Evolutionary conservation across 1,140 invertebrate species (phyloP), one percentile per base, ranked within the genome.

Genomic region (Parasteatoda tepidariorum): DNA sequence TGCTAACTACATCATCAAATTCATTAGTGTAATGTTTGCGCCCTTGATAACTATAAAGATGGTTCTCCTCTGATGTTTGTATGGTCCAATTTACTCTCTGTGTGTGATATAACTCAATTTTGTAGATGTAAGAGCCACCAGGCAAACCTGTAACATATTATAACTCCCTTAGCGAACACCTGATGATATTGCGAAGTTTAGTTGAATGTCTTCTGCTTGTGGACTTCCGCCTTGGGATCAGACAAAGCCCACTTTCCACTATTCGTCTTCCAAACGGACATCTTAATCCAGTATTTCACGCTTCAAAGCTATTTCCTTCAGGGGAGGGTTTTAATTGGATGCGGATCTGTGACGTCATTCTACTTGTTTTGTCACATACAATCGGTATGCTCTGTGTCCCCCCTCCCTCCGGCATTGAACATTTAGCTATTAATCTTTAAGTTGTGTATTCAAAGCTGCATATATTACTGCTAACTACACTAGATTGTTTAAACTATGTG

Each of bases 271-370:
- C 13, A 57, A 55, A 68, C 62, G 64, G 64, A 79, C 75, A 68
- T 68, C 64, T 79, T 79, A 79, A 79, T 76, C 74, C 74, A 24
- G 30, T 38, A 41, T 34, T 76, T 76, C 61, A 76, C 74, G 74
- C 74, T 66, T 38, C 74, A 64, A 31, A 34, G 75, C n/a, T 34
- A 41, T 57, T 79, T 79, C 75, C 75, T 76, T 31, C 26, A 67
- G 48, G 48, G 33, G 31, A 68, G 75, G 64, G 33, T 67, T 79
- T 79, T 67, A 79, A 79, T 79, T 79, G 75, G 75, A 79, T 79
- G 75, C 64, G 64, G 75, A 79, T 79, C 75, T 33, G 64, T 79
- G 75, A 79, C 75, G 75, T 79, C 75, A 79, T 79, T 68, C 59
- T 79, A 64, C 41, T 79, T 67, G 73, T 75, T 75, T 75, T 75